Conservation (phyloP, 92 coral and sea anemone species). For the Bergia puertoricense region DNA sequence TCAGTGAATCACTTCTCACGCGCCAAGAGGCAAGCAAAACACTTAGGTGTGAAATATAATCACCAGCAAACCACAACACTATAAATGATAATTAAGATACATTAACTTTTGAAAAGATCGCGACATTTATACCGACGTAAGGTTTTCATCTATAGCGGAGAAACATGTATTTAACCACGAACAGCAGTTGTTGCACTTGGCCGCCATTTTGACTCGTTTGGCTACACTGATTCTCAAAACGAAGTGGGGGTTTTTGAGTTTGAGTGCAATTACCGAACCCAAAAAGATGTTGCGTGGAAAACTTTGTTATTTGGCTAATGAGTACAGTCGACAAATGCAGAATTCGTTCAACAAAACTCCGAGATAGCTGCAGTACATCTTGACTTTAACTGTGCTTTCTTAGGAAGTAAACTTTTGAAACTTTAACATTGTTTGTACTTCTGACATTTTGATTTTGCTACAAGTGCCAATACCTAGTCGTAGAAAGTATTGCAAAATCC, state of each 20-base stretch:
- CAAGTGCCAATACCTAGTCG: too few relatives aligned
- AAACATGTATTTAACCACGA: background rate
- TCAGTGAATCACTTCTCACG: background rate
- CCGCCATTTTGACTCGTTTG: background rate
- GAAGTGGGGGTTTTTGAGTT: background rate
- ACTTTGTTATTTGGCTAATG: background rate
- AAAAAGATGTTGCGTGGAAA: background rate
- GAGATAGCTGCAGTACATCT: background rate
- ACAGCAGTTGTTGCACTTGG: background rate
- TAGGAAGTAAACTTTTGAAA: background rate
- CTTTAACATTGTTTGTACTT: background rate
- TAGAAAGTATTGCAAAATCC: too few relatives aligned
- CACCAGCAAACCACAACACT: background rate
- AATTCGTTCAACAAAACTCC: background rate
- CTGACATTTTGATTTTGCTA: too few relatives aligned
- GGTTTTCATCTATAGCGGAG: background rate
- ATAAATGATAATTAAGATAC: background rate
- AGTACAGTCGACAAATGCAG: background rate
- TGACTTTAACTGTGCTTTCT: background rate
- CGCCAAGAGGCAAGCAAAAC: constrained; percentile 6
- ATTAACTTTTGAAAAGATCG: background rate
- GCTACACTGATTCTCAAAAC: background rate
- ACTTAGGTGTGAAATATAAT: constrained; percentile 11
- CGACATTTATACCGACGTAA: background rate
- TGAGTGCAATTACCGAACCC: background rate